A percentile compares a stretch with the other conserved stretches of the same genome.
Conservation (phyloP, 2,888 invertebrate species). For the Arge pagana region DNA sequence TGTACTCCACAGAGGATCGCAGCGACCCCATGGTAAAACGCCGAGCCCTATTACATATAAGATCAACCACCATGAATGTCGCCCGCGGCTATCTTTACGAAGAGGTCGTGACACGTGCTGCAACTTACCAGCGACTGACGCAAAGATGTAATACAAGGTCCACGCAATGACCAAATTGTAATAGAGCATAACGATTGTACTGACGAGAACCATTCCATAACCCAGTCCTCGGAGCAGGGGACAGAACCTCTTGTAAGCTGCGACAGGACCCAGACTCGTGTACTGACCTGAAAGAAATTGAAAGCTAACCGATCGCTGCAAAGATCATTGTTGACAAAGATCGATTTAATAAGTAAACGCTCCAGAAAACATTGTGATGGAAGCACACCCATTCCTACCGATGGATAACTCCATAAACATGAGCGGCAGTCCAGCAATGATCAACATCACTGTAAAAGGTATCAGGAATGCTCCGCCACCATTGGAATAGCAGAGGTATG, state of each 20-base stretch:
- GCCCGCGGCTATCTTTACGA: too few relatives aligned
- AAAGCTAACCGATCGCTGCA: not conserved
- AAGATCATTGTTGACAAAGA: not conserved
- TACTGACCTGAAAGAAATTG: constrained; percentile 69
- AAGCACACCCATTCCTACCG: constrained; percentile 53
- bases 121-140: constrained; percentile 65
- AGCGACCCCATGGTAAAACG: constrained; percentile 72
- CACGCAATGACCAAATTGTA: constrained; percentile 79
- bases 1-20: constrained; percentile 74
- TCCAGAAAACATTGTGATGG: not conserved
- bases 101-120: too few relatives aligned
- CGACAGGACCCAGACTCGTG: constrained; percentile 77
- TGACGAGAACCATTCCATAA: constrained; percentile 78
- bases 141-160: constrained; percentile 78
- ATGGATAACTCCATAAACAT: constrained; percentile 87
- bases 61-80: too few relatives aligned
- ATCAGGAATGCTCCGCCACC: constrained; percentile 83
- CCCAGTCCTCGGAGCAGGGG: constrained; percentile 76
- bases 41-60: constrained; percentile 39
- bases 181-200: constrained; percentile 75
- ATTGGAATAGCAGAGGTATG: constrained; percentile 76
- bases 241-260: constrained; percentile 79
- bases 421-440: constrained; percentile 78
- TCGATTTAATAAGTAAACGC: not conserved
- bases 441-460: constrained; percentile 80